These are phyloP conservation scores for Gobiocypris rarus DNA, from an alignment of 2,113 vertebrate species.

Conservation along the genomic window DNA sequence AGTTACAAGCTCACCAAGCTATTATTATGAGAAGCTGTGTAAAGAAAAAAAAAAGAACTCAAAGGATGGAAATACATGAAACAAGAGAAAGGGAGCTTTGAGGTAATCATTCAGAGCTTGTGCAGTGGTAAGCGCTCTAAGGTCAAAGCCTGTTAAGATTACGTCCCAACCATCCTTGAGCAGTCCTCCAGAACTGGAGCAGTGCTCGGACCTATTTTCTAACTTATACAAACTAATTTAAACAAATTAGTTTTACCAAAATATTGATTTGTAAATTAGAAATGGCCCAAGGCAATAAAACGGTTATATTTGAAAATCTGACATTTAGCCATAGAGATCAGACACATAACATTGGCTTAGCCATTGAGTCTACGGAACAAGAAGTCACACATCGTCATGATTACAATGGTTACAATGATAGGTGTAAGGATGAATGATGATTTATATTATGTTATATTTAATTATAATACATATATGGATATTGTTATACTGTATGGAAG, in stretches of 20 bases:
- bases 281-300: background rate
- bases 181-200: background rate
- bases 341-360: background rate
- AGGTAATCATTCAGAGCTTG: background rate
- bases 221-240: background rate
- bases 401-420: background rate
- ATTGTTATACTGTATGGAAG: background rate
- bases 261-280: background rate
- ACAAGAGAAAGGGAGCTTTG: background rate
- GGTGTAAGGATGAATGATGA: background rate
- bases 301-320: too few relatives aligned
- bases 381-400: background rate
- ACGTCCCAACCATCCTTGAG: background rate
- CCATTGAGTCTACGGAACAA: too few relatives aligned
- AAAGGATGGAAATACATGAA: background rate
- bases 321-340: too few relatives aligned
- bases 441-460: background rate
- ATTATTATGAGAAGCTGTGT: background rate
- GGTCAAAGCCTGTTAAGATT: background rate
- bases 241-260: background rate
- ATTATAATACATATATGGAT: background rate
- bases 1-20: background rate
- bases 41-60: background rate
- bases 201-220: background rate
- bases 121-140: background rate